These are phyloP conservation scores for Muntiacus reevesi DNA, from an alignment of 2,113 vertebrate genomes.

Conservation along the genomic window DNA sequence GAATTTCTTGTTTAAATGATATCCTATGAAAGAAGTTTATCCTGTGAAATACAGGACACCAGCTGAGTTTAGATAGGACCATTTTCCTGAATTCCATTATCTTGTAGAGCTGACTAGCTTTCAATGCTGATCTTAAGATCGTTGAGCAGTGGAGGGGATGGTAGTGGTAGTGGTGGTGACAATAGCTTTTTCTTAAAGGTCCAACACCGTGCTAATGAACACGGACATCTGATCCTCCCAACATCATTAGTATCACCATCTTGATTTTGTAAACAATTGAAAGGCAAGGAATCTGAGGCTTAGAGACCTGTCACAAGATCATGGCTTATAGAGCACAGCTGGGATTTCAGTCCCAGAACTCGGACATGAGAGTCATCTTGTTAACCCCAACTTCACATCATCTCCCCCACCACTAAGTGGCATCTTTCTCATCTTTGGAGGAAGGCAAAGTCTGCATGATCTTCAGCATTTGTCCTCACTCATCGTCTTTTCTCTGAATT, in stretches of 20 bases:
- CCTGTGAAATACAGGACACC: background rate
- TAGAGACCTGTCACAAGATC: background rate
- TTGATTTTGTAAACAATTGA: background rate
- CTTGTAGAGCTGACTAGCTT: background rate
- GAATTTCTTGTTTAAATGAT: background rate
- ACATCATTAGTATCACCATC: background rate
- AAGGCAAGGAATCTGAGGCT: background rate
- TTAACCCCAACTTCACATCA: background rate
- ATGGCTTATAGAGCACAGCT: rapidly evolving
- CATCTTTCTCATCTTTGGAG: background rate
- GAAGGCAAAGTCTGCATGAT: background rate
- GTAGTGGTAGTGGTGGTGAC: background rate
- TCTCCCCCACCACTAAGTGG: background rate
- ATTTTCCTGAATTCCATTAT: background rate
- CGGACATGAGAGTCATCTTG: rapidly evolving
- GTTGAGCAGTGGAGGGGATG: rapidly evolving
- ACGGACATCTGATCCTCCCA: background rate
- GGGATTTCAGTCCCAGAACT: background rate
- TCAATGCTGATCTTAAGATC: background rate
- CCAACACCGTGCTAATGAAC: background rate
- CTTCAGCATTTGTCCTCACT: background rate
- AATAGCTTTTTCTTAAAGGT: background rate
- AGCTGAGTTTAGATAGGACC: background rate
- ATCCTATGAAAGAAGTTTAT: background rate
- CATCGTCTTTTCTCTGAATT: background rate